Conservation (phyloP, 2,888 invertebrate species). For the Spisula solida region DNA sequence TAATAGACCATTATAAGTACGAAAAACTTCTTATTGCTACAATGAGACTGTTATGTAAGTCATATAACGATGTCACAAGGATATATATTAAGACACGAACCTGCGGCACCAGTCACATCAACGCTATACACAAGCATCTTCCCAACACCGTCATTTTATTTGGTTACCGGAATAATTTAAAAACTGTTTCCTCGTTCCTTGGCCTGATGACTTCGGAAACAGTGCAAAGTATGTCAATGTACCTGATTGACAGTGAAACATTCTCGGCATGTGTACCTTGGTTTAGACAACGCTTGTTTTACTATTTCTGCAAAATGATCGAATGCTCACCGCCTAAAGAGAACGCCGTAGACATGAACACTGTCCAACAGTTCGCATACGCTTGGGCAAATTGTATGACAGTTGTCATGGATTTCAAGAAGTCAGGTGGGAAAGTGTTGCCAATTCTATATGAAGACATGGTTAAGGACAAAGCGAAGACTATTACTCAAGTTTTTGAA, state of each 20-base stretch:
- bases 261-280: constrained; percentile 55
- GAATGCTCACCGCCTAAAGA: constrained; percentile 27
- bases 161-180: too few species aligned
- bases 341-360: constrained; percentile 36
- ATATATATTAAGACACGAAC: constrained; percentile 70
- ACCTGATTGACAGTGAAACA: constrained; percentile 55
- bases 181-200: constrained; percentile 67
- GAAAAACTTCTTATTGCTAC: constrained; percentile 54
- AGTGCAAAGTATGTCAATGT: constrained; percentile 47
- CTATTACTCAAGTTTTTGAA: constrained; percentile 10
- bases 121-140: constrained; percentile 50
- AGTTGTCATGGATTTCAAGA: constrained; percentile 40
- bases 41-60: constrained; percentile 65
- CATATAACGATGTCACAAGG: constrained; percentile 46
- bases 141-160: constrained; percentile 35
- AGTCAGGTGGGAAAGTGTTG: constrained; percentile 27
- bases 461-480: constrained; percentile 45
- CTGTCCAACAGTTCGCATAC: constrained; percentile 61
- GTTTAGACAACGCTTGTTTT: constrained; percentile 51
- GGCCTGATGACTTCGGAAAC: constrained; percentile 55
- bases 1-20: constrained; percentile 43
- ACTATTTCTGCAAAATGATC: constrained; percentile 43
- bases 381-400: constrained; percentile 57
- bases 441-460: constrained; percentile 69
- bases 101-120: constrained; percentile 56